A percentile compares a stretch with the other conserved stretches of the same genome.
Evolutionary conservation across 2,797 vertebrate species (phyloP).

Genomic region (Delichon dasypus): DNA sequence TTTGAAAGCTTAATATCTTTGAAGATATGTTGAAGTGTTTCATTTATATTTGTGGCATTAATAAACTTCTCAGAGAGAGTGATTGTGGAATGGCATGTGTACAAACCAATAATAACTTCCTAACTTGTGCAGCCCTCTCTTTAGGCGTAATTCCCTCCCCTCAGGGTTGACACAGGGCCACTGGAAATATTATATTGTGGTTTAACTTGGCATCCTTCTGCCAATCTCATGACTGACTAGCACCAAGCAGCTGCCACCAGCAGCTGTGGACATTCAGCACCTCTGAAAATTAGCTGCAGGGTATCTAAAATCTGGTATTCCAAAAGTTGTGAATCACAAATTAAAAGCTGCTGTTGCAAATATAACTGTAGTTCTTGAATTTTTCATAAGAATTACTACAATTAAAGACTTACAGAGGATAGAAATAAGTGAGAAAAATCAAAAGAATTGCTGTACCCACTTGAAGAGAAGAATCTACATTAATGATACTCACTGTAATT

Average conservation of each 20-base stretch:
- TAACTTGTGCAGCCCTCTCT: background rate
- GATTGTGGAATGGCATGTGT: background rate
- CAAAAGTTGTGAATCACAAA: background rate
- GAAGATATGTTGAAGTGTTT: background rate
- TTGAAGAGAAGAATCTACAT: background rate
- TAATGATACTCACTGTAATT: background rate
- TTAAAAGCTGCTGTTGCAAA: constrained; percentile 21
- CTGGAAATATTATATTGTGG: background rate
- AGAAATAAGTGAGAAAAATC: constrained; percentile 38
- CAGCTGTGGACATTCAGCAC: constrained; percentile 28
- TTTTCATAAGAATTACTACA: constrained; percentile 29
- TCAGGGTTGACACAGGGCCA: background rate
- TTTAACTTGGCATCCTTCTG: background rate
- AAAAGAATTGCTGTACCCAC: background rate
- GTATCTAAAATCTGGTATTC: constrained; percentile 1
- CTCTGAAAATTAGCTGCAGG: constrained; percentile 25
- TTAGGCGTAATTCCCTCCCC: background rate
- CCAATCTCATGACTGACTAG: background rate
- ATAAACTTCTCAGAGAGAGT: background rate
- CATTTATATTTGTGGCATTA: constrained; percentile 7
- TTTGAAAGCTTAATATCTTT: constrained; percentile 25
- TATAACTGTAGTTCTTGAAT: background rate
- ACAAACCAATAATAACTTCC: background rate
- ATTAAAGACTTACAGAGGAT: background rate
- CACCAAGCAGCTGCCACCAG: background rate